Percentiles rank a stretch among this genome's conserved stretches.
Evolutionary conservation across 1,140 invertebrate species (phyloP).

Genomic region (silkworm (Bombyx mori)): ASM3026992v2 NC_085125.1:12660001-12660500

Average conservation of each 20-base stretch:
- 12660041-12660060: constrained; percentile 38
- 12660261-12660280: constrained; percentile 49
- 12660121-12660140: constrained; percentile 61
- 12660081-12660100: constrained; percentile 66
- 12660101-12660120: constrained; percentile 61
- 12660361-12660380: constrained; percentile 52
- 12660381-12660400: constrained; percentile 58
- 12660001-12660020: constrained; percentile 38
- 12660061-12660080: constrained; percentile 41
- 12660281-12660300: constrained; percentile 38
- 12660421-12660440: constrained; percentile 66
- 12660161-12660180: constrained; percentile 48
- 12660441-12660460: constrained; percentile 73
- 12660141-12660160: constrained; percentile 62
- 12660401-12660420: constrained; percentile 48
- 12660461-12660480: constrained; percentile 88
- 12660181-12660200: constrained; percentile 36
- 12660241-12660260: constrained; percentile 39
- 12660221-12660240: constrained; percentile 37
- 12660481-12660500: constrained; percentile 85
- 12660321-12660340: constrained; percentile 51
- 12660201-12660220: constrained; percentile 25
- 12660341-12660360: constrained; percentile 55
- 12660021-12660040: constrained; percentile 28
- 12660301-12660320: constrained; percentile 42